Evolutionary conservation across 30 jellyfish, hydroid and myxozoan species (phyloP), one percentile per base, ranked within the genome.

Genomic region (Cassiopea xamachana): DNA sequence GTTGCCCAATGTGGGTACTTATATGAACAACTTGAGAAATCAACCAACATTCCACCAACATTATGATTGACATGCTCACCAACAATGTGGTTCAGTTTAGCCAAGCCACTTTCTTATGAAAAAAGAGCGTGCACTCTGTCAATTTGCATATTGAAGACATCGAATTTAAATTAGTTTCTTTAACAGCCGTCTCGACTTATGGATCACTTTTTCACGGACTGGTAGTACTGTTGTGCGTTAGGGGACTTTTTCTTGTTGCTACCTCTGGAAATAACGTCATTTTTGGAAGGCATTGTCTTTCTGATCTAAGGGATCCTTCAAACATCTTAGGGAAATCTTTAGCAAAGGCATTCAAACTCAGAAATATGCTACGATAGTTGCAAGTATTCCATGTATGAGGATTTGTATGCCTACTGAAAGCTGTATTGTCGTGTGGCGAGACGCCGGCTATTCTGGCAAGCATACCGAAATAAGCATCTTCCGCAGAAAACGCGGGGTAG

Each of bases 381-480:
- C 94, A 87, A 4, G 70, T 77, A 9, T 69, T 27, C 89, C 86
- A 71, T 19, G 86, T 45, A 71, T 87, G 77, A 44, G 94, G 81
- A 44, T 79, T 76, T 0, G 89, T 12, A 39, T 87, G 94, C 51
- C 64, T 27, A 8, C 12, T 86, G 48, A 87, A 87, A 18, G 55
- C 44, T 7, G 16, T 69, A 68, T 69, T 77, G 49, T 87, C 60
- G n/a, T 74, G 74, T 18, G 89, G 77, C 51, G 46, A 50, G 43
- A 87, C 61, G 44, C 94, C 89, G 2, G 75, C 58, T 43, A 27
- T 2, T 58, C 77, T 49, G 62, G 68, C 60, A 6, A 87, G 85
- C 82, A 77, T 74, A 7, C 77, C 94, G 60, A 87, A 46, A 79
- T 87, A 87, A 1, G 88, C 88, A 48, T 87, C 94, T 48, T 69